Percentiles rank a stretch among this genome's conserved stretches.
phyloP scores from a whole-genome alignment of 2,888 invertebrate species.

The Pollenia angustigena region DNA sequence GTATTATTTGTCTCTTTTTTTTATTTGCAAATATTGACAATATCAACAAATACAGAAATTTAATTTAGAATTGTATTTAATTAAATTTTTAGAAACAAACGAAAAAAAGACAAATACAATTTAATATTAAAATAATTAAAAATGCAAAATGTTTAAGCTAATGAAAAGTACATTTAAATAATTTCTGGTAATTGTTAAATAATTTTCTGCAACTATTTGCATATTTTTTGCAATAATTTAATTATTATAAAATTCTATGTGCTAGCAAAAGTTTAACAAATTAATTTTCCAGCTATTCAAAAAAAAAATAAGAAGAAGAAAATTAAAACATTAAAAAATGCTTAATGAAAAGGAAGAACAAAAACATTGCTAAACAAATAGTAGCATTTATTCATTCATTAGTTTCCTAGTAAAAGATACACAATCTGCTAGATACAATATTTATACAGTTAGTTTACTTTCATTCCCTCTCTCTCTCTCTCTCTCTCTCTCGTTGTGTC shows the following conservation, averaged over 20 bases:
- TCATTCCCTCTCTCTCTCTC: neutral
- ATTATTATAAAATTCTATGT: neutral
- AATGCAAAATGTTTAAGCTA: neutral
- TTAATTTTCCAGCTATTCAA: neutral
- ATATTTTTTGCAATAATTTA: neutral
- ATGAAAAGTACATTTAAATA: constrained; percentile 32
- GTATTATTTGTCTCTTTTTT: neutral
- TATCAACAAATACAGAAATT: neutral
- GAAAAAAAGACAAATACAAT: neutral
- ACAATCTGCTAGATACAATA: neutral
- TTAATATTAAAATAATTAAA: constrained; percentile 30
- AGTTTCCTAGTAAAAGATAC: neutral
- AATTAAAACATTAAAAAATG: neutral
- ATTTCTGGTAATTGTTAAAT: constrained; percentile 60
- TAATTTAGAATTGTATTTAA: neutral
- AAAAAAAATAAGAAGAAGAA: neutral
- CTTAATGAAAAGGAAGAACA: constrained; percentile 5
- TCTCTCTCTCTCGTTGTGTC: neutral
- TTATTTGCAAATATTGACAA: constrained; percentile 6
- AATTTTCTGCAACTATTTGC: constrained; percentile 50
- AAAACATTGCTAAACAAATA: neutral
- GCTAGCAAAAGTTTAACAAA: neutral
- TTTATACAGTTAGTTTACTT: neutral
- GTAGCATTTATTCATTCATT: neutral
- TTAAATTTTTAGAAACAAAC: neutral